These are phyloP conservation scores for Pristiophorus japonicus DNA, from an alignment of 2,113 vertebrate species.

Conservation along the genomic window DNA sequence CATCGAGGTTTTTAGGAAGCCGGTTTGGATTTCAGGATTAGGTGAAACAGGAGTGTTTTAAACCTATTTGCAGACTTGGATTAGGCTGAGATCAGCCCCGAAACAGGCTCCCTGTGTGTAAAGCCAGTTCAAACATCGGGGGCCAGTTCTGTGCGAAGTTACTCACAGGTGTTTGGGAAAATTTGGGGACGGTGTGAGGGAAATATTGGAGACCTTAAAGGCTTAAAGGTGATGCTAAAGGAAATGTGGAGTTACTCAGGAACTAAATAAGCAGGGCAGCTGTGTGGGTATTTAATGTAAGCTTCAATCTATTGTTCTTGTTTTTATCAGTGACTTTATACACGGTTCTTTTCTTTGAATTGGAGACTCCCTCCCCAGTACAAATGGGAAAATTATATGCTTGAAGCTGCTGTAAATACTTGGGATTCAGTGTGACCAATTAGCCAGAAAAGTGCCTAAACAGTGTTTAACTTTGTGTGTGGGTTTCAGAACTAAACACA, in stretches of 20 bases:
- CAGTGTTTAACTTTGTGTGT: constrained; percentile 17
- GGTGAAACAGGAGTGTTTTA: constrained; percentile 93
- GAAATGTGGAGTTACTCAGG: neutral
- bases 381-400: neutral
- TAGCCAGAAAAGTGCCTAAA: neutral
- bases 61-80: constrained; percentile 81
- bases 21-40: constrained; percentile 87
- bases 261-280: neutral
- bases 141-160: neutral
- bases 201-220: neutral
- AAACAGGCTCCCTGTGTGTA: constrained; percentile 59
- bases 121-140: constrained; percentile 50
- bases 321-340: neutral
- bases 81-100: constrained; percentile 64
- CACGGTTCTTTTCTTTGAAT: neutral
- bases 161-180: constrained; percentile 63
- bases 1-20: constrained; percentile 72
- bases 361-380: neutral
- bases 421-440: neutral
- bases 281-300: neutral
- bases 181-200: neutral
- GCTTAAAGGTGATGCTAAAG: neutral
- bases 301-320: constrained; percentile 2
- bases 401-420: neutral
- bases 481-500: neutral